Evolutionary conservation across 1,140 invertebrate genomes (phyloP).

Genomic region (Aleiodes sp.): DNA sequence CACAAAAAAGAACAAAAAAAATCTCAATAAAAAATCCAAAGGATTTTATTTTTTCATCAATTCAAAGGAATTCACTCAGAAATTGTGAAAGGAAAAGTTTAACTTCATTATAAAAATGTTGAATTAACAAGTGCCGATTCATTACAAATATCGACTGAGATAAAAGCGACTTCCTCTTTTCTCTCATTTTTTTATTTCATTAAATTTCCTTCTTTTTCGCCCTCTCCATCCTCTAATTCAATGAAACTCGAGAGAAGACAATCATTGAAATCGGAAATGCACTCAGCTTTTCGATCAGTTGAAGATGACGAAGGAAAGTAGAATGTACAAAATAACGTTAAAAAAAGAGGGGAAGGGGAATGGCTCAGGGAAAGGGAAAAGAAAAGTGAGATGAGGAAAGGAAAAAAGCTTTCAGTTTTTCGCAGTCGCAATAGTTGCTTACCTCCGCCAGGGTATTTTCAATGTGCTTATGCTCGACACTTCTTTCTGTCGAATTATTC

Average conservation of each 20-base stretch:
- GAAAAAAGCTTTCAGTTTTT: not conserved
- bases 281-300: conserved; percentile 26
- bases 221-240: no score
- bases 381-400: not conserved
- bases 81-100: no score
- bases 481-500: conserved; percentile 25
- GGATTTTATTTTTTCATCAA: no score
- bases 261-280: conserved; percentile 28
- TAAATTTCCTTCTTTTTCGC: no score
- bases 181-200: no score
- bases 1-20: no score
- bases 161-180: no score
- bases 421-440: not conserved
- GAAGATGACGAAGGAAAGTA: conserved; percentile 9
- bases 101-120: no score
- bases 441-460: conserved; percentile 22
- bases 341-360: not conserved
- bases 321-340: not conserved
- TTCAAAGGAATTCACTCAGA: no score
- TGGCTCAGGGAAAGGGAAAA: not conserved
- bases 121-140: no score
- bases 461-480: conserved; percentile 23
- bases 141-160: no score
- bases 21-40: no score
- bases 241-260: conserved; percentile 3